These are phyloP conservation scores for Plestiodon gilberti DNA, from an alignment of 2,113 vertebrate genomes.

Conservation along the genomic window DNA sequence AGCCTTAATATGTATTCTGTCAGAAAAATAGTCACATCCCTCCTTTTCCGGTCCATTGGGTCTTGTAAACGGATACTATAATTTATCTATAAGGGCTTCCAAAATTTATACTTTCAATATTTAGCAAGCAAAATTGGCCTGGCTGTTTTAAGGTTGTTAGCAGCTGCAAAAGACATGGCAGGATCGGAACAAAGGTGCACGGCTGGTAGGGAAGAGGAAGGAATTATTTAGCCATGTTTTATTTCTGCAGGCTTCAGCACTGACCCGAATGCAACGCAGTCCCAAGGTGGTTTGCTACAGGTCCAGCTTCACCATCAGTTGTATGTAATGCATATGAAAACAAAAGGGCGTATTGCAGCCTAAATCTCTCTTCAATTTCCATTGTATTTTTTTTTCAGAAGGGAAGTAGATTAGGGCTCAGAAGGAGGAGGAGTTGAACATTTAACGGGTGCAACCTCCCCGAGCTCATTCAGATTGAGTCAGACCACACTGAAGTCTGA, in stretches of 20 bases:
- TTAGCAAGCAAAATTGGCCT: conserved; percentile 1
- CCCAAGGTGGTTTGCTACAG: background rate
- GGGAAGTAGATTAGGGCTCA: too few species aligned
- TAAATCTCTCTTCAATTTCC: too few species aligned
- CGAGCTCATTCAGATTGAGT: too few species aligned
- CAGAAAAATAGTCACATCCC: conserved; percentile 42
- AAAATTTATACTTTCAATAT: conserved; percentile 55
- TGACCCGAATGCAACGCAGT: background rate
- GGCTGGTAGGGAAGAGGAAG: background rate
- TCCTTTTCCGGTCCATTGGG: conserved; percentile 50
- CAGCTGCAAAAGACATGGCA: background rate
- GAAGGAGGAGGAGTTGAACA: too few species aligned
- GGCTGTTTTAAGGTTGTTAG: conserved; percentile 25
- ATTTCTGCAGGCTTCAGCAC: fast-evolving
- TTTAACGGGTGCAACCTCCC: too few species aligned
- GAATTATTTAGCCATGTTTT: fast-evolving
- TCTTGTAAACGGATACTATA: conserved; percentile 41
- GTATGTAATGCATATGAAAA: too few species aligned
- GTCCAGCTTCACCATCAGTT: too few species aligned
- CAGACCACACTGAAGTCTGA: too few species aligned
- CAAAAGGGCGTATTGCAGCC: too few species aligned
- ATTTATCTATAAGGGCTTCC: conserved; percentile 38
- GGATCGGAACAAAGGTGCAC: fast-evolving
- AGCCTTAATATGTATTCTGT: conserved; percentile 53
- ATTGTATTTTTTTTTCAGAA: too few species aligned